A percentile compares a stretch with the other conserved stretches of the same genome.
Conservation (phyloP, 2,888 invertebrate genomes). For the Polietes domitor region DNA sequence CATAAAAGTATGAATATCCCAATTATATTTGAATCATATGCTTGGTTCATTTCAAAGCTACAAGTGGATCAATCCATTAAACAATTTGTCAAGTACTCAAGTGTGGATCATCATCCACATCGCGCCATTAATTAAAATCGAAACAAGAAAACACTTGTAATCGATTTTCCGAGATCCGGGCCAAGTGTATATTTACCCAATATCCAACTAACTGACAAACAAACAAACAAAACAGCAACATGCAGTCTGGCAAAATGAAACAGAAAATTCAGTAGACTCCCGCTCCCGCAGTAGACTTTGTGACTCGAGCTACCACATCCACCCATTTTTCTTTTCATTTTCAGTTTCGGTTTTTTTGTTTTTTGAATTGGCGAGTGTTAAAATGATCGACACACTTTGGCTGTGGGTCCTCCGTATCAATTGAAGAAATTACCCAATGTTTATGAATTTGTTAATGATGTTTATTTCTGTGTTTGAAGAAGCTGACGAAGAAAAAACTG, state of each 20-base stretch:
- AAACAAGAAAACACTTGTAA: slow-evolving; percentile 30
- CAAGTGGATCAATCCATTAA: slow-evolving; percentile 54
- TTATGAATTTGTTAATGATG: slow-evolving; percentile 32
- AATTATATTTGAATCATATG: no score
- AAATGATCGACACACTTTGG: background rate
- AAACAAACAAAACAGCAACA: slow-evolving; percentile 66
- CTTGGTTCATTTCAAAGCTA: slow-evolving; percentile 32
- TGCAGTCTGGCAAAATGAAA: slow-evolving; percentile 69
- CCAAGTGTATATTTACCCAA: background rate
- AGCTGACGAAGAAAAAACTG: no score
- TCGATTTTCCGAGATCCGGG: background rate
- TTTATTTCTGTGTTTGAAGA: background rate
- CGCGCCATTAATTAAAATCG: slow-evolving; percentile 7
- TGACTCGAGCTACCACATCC: slow-evolving; percentile 36
- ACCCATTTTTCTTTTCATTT: slow-evolving; percentile 4
- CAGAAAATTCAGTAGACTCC: background rate
- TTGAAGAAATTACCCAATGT: slow-evolving; percentile 11
- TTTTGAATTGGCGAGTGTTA: slow-evolving; percentile 1
- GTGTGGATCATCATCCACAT: slow-evolving; percentile 69
- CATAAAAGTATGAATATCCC: no score
- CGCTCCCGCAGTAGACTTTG: slow-evolving; percentile 14
- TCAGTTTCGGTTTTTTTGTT: background rate
- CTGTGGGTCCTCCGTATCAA: background rate
- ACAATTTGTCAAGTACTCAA: slow-evolving; percentile 53
- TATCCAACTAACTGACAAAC: background rate